Percentiles rank a stretch among this genome's conserved stretches.
phyloP scores from a whole-genome alignment of 2,797 vertebrate species.

The Oryzias dopingdopingensis region DNA sequence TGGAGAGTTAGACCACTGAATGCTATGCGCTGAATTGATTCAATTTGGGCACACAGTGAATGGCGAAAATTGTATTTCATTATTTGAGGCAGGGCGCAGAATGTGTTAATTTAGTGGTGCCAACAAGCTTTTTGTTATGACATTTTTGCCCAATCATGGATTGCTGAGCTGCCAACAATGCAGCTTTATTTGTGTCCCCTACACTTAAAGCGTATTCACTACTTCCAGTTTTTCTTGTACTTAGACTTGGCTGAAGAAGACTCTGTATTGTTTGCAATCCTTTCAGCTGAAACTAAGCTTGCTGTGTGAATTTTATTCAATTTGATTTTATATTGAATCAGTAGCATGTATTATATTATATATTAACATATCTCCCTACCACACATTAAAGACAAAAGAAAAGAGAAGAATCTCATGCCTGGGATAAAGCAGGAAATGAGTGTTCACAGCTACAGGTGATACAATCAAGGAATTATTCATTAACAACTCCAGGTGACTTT shows the following conservation, averaged over 20 bases:
- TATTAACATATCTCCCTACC: too few relatives aligned
- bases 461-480: not conserved
- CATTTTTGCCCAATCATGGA: constrained; percentile 17
- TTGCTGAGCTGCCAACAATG: constrained; percentile 38
- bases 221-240: constrained; percentile 7
- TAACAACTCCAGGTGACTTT: too few relatives aligned
- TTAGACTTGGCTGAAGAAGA: constrained; percentile 16
- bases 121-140: constrained; percentile 44
- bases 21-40: constrained; percentile 6
- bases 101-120: constrained; percentile 37
- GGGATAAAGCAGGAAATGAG: not conserved
- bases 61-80: constrained; percentile 16
- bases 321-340: constrained; percentile 1
- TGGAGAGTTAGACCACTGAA: constrained; percentile 35
- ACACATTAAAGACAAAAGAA: too few relatives aligned
- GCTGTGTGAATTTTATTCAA: not conserved
- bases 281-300: constrained; percentile 6
- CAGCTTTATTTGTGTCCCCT: constrained; percentile 9
- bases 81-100: constrained; percentile 22
- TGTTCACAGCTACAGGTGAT: not conserved
- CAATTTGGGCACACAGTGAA: constrained; percentile 16
- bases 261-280: constrained; percentile 18
- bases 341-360: not conserved
- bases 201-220: constrained; percentile 19
- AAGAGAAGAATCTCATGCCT: not conserved